Conservation (phyloP, 2,113 vertebrate species). For the Ciconia maguari region DNA sequence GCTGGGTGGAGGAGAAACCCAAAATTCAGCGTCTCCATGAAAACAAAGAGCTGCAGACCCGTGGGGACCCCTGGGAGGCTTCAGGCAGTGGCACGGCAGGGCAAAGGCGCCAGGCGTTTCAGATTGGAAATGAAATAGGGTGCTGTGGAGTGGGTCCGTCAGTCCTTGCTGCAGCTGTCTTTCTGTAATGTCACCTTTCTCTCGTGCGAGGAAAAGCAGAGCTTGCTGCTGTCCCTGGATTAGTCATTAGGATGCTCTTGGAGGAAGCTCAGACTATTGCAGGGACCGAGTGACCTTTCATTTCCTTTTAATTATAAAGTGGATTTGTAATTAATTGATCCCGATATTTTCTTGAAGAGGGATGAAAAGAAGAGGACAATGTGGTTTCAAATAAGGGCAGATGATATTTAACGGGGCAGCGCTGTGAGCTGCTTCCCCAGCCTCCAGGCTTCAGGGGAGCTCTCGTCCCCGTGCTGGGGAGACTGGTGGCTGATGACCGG, state of each 20-base stretch:
- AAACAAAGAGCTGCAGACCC: not conserved
- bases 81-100: no score
- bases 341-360: not conserved
- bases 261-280: not conserved
- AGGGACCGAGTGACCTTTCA: not conserved
- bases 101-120: fast-evolving
- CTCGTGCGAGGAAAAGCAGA: not conserved
- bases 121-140: not conserved
- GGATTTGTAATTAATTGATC: not conserved
- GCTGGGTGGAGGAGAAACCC: not conserved
- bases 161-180: no score
- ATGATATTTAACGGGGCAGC: not conserved
- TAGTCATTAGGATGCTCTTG: not conserved
- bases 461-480: not conserved
- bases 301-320: not conserved
- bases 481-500: not conserved
- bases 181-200: not conserved
- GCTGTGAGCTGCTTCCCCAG: not conserved
- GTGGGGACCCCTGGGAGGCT: not conserved
- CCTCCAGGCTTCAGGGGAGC: not conserved
- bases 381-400: not conserved
- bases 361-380: not conserved
- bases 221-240: not conserved
- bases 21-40: fast-evolving
- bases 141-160: not conserved